Evolutionary conservation across 2,113 vertebrate species (phyloP).

Genomic region (Catharus bicknelli): DNA sequence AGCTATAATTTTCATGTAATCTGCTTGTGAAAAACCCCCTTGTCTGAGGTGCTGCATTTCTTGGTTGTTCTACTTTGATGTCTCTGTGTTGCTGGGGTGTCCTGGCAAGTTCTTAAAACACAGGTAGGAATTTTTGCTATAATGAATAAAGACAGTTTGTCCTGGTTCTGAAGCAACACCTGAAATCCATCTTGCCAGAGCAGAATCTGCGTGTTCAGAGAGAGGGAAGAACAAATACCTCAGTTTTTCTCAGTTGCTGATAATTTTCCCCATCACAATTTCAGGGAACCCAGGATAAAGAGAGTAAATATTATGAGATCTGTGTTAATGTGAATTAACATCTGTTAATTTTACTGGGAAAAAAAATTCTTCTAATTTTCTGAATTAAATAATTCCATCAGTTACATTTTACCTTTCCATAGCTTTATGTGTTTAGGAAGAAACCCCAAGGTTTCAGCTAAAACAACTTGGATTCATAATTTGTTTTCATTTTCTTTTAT

Average conservation of each 20-base stretch:
- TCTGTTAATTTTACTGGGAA: not conserved
- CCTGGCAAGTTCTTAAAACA: not conserved
- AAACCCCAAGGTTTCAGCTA: not conserved
- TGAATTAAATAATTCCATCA: not conserved
- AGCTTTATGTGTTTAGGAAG: not conserved
- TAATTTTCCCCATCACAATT: not conserved
- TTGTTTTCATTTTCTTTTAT: constrained; percentile 9
- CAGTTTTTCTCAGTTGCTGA: not conserved
- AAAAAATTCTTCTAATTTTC: not conserved
- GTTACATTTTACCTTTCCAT: not conserved
- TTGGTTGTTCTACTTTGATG: not conserved
- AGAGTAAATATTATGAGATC: not conserved
- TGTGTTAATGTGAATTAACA: not conserved
- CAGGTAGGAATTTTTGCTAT: not conserved
- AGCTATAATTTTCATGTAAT: not conserved
- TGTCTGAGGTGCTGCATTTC: not conserved
- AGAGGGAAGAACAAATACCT: not conserved
- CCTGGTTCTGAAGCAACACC: not conserved
- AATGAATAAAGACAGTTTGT: not conserved
- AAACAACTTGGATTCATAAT: not conserved
- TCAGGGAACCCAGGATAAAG: not conserved
- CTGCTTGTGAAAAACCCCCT: not conserved
- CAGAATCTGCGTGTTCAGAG: not conserved
- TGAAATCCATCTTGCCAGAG: not conserved
- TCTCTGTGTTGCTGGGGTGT: not conserved